These are phyloP conservation scores for Euphysa ruthae DNA, from an alignment of 30 jellyfish, hydroid and myxozoan species.

Conservation along the genomic window DNA sequence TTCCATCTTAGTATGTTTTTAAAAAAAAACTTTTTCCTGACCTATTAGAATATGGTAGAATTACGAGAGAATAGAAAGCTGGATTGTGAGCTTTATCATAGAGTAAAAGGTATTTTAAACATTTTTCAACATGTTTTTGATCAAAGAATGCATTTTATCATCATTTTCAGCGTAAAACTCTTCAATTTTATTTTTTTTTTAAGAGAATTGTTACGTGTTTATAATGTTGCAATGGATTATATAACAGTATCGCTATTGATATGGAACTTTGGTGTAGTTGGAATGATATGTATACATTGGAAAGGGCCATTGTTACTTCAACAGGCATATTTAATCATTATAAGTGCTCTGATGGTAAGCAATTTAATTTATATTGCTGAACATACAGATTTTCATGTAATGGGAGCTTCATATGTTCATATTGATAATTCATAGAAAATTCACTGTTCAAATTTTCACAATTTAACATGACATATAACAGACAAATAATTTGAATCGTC, in stretches of 20 bases:
- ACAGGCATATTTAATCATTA: slow-evolving; percentile 77
- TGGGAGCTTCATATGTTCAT: neutral
- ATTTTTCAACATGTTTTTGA: too few relatives aligned
- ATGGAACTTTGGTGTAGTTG: slow-evolving; percentile 97
- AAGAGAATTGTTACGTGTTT: slow-evolving; percentile 84
- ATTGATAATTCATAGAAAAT: neutral
- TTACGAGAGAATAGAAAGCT: too few relatives aligned
- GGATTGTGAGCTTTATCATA: too few relatives aligned
- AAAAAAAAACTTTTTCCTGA: too few relatives aligned
- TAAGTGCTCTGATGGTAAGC: slow-evolving; percentile 96
- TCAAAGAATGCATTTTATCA: too few relatives aligned
- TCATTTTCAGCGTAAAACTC: too few relatives aligned
- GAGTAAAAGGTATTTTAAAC: too few relatives aligned
- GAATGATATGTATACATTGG: slow-evolving; percentile 96
- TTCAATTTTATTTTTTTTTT: neutral
- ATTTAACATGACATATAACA: too few relatives aligned
- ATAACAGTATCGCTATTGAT: slow-evolving; percentile 76
- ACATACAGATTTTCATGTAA: too few relatives aligned
- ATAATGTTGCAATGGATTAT: slow-evolving; percentile 93
- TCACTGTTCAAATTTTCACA: neutral
- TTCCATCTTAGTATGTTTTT: too few relatives aligned
- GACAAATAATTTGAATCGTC: too few relatives aligned
- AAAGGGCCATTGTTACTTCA: slow-evolving; percentile 91
- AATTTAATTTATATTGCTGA: neutral
- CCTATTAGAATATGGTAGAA: too few relatives aligned